A percentile compares a stretch with the other conserved stretches of the same genome.
Evolutionary conservation across 2,797 vertebrate genomes (phyloP).

Genomic region (Cirrhinus mrigala): DNA sequence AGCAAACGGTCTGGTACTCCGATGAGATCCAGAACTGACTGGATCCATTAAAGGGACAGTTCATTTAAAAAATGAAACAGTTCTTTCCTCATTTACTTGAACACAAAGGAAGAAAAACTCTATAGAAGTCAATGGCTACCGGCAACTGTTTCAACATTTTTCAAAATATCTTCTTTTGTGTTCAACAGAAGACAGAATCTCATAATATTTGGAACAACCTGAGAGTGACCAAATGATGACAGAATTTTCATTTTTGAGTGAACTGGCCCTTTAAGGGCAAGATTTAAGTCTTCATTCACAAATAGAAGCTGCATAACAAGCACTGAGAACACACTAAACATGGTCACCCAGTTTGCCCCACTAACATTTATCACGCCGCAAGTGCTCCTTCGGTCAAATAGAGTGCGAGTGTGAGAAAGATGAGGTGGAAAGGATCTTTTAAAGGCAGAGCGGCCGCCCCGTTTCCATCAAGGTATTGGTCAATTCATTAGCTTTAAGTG

Average conservation of each 20-base stretch:
- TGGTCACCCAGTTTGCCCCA: slow-evolving; percentile 5
- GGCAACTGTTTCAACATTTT: not conserved
- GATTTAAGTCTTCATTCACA: not conserved
- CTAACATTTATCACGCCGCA: slow-evolving; percentile 17
- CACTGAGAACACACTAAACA: slow-evolving; percentile 18
- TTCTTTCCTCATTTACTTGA: not conserved
- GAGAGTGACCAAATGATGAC: not conserved
- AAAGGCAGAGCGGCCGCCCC: not conserved
- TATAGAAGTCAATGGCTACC: no score
- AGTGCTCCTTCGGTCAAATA: slow-evolving; percentile 5
- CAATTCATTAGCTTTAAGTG: slow-evolving; percentile 51
- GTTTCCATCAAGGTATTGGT: slow-evolving; percentile 39
- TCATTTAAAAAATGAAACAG: not conserved
- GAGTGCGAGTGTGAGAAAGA: slow-evolving; percentile 31
- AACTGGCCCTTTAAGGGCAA: not conserved
- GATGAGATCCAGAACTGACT: not conserved
- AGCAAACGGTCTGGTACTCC: not conserved
- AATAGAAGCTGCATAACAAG: not conserved
- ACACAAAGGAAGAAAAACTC: no score
- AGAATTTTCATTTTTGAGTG: not conserved
- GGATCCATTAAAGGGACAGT: not conserved
- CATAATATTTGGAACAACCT: not conserved
- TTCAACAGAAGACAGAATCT: not conserved
- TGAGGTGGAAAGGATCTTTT: slow-evolving; percentile 22
- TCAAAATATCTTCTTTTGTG: not conserved